Percentiles rank a stretch among this genome's conserved stretches.
These are phyloP conservation scores for Pan paniscus DNA, from an alignment of 2,113 vertebrate genomes.

Conservation along the genomic window DNA sequence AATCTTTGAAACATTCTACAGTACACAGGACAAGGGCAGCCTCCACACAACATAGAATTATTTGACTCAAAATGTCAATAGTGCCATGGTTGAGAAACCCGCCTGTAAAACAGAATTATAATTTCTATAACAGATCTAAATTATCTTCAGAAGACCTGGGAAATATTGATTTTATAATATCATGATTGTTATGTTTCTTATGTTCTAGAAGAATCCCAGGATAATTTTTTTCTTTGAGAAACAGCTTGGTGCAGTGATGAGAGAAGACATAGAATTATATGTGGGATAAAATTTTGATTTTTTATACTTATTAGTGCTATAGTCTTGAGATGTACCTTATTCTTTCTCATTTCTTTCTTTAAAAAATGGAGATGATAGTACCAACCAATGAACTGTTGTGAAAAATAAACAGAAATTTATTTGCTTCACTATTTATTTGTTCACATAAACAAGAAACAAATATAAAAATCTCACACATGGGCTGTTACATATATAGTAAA, in stretches of 20 bases:
- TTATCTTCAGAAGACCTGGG: background rate
- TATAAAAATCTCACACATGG: background rate
- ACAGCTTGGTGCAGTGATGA: background rate
- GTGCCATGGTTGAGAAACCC: background rate
- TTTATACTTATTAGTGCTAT: background rate
- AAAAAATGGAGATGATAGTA: background rate
- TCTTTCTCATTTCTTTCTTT: constrained; percentile 10
- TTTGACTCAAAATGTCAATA: background rate
- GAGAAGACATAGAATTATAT: background rate
- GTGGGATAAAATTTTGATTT: background rate
- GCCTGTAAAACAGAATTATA: background rate
- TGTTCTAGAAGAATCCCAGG: background rate
- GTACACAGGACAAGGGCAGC: background rate
- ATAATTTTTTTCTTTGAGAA: background rate
- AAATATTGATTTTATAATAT: background rate
- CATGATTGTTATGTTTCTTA: constrained; percentile 8
- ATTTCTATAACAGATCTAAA: constrained; percentile 12
- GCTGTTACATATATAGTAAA: background rate
- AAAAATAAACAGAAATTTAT: background rate
- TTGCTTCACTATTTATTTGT: background rate
- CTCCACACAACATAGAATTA: background rate
- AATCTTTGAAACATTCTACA: background rate
- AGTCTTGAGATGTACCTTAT: background rate
- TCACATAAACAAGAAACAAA: background rate
- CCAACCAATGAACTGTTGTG: background rate